Conservation (phyloP, 2,113 vertebrate genomes). For the Atractosteus spatula region DNA sequence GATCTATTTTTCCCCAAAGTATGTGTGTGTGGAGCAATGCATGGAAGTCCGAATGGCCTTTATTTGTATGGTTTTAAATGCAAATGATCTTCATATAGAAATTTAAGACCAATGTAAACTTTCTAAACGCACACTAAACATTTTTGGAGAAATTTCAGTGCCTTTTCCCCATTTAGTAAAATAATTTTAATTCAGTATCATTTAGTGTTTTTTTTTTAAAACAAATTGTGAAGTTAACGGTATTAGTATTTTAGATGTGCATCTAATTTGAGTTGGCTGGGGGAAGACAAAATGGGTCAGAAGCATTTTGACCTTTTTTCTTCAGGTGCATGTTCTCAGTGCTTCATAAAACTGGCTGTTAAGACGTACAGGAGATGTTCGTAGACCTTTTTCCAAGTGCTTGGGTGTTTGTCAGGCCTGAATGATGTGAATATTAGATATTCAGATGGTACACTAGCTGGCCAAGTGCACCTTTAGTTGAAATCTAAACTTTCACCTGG, state of each 20-base stretch:
- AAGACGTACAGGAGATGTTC: no score
- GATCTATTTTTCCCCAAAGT: conserved; percentile 42
- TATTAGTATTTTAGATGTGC: neutral
- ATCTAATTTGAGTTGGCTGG: neutral
- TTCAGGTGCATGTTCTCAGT: neutral
- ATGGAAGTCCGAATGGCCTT: no score
- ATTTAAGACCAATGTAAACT: neutral
- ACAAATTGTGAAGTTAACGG: neutral
- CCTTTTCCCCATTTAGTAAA: neutral
- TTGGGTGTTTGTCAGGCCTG: no score
- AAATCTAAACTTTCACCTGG: no score
- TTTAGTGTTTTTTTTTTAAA: neutral
- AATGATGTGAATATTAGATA: no score
- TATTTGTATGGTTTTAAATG: no score
- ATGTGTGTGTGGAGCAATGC: no score
- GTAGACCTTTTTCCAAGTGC: no score
- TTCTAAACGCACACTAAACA: neutral
- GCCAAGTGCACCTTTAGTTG: no score
- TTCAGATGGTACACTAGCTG: no score
- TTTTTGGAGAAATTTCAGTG: neutral
- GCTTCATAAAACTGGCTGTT: no score
- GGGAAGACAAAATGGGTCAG: neutral
- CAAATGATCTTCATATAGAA: no score
- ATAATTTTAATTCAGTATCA: neutral
- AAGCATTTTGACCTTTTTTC: neutral